These are phyloP conservation scores for Trachymyrmex cornetzi DNA, from an alignment of 1,140 invertebrate species.

Conservation along the genomic window DNA sequence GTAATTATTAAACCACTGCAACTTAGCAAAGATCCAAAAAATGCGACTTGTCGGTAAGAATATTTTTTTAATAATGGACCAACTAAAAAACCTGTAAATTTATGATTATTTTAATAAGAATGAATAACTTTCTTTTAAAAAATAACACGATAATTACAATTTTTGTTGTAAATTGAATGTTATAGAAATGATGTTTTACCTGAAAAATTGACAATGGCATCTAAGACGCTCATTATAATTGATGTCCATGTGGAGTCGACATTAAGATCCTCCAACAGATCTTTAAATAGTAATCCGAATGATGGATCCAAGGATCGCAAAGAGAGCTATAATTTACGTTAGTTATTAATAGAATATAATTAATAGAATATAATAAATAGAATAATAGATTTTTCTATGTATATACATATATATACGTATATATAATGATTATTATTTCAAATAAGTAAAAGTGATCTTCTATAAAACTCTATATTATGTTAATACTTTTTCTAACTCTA, in stretches of 20 bases:
- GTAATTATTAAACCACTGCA: slow-evolving; percentile 90
- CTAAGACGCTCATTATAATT: slow-evolving; percentile 91
- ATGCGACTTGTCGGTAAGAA: slow-evolving; percentile 91
- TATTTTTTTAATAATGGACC: slow-evolving; percentile 91
- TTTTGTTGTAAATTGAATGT: neutral
- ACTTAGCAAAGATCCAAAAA: slow-evolving; percentile 89
- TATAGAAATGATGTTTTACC: slow-evolving; percentile 71
- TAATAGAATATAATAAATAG: too few species aligned
- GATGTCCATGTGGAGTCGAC: slow-evolving; percentile 91
- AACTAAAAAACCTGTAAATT: slow-evolving; percentile 88
- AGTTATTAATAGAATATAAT: neutral
- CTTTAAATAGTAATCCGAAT: slow-evolving; percentile 92
- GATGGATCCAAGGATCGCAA: slow-evolving; percentile 92
- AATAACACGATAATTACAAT: neutral
- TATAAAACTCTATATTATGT: neutral
- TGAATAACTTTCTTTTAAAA: neutral
- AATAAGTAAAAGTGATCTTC: neutral
- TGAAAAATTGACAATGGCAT: slow-evolving; percentile 92
- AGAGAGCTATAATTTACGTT: slow-evolving; percentile 87
- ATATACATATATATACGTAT: too few species aligned
- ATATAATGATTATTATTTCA: neutral
- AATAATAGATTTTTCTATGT: too few species aligned
- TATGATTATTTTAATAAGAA: slow-evolving; percentile 13
- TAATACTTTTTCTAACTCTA: too few species aligned
- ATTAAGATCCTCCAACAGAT: slow-evolving; percentile 89